Evolutionary conservation across 2,888 invertebrate genomes (phyloP).

Genomic region (Neoascia interrupta): DNA sequence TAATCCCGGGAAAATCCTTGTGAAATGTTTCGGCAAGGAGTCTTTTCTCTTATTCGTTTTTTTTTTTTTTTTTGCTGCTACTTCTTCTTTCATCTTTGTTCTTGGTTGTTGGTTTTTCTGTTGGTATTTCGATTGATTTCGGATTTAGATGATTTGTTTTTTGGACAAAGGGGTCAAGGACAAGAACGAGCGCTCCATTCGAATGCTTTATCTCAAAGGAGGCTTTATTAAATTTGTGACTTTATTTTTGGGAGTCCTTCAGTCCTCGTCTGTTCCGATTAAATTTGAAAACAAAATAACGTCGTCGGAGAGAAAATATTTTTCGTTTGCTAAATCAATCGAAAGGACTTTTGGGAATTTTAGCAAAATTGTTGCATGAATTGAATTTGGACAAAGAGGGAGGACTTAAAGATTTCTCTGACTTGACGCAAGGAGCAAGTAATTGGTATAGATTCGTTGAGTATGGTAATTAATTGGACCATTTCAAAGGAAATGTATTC

Average conservation of each 20-base stretch:
- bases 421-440: not conserved
- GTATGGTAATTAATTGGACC: not conserved
- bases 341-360: slow-evolving; percentile 2
- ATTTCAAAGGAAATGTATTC: not conserved
- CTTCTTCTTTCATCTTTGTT: slow-evolving; percentile 26
- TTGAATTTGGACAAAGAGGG: not conserved
- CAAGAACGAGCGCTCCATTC: slow-evolving; percentile 11
- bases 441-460: not conserved
- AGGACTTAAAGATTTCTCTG: not conserved
- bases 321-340: slow-evolving; percentile 18
- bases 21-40: slow-evolving; percentile 27
- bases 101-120: slow-evolving; percentile 3
- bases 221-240: slow-evolving; percentile 44
- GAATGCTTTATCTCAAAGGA: not conserved
- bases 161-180: slow-evolving; percentile 34
- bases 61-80: not conserved
- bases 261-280: not conserved
- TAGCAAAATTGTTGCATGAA: slow-evolving; percentile 4
- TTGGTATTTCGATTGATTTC: slow-evolving; percentile 58
- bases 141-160: slow-evolving; percentile 52
- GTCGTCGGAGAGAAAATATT: not conserved
- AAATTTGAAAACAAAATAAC: slow-evolving; percentile 26
- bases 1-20: slow-evolving; percentile 36
- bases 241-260: slow-evolving; percentile 1
- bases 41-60: too few relatives aligned